These are phyloP conservation scores for Pseudochirops corinnae DNA, from an alignment of 2,797 vertebrate genomes.

Conservation along the genomic window DNA sequence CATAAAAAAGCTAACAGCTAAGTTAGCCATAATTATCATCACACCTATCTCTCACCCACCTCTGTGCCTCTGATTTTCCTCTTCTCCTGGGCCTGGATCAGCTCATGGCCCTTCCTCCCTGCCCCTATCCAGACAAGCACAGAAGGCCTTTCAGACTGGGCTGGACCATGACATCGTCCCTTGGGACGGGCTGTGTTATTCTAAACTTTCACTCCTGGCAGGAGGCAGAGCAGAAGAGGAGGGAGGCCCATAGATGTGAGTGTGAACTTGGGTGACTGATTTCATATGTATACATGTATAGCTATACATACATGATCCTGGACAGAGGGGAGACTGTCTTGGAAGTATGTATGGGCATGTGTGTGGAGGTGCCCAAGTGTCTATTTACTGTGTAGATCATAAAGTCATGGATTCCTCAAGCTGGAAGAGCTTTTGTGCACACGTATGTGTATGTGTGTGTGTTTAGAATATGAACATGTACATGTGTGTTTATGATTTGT, in stretches of 20 bases:
- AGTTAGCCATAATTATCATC: background rate
- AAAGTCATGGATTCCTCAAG: background rate
- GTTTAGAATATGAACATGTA: background rate
- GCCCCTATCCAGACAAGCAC: background rate
- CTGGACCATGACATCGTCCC: slow-evolving; percentile 48
- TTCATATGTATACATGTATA: background rate
- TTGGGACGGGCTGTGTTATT: slow-evolving; percentile 81
- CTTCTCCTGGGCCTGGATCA: background rate
- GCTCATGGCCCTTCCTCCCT: background rate
- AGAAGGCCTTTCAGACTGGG: slow-evolving; percentile 53
- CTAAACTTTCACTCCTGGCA: slow-evolving; percentile 83
- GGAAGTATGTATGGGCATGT: background rate
- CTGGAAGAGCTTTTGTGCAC: background rate
- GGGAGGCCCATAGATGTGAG: background rate
- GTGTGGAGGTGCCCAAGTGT: background rate
- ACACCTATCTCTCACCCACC: background rate
- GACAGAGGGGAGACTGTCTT: background rate
- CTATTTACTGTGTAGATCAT: background rate
- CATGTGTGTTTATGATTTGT: background rate
- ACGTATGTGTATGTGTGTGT: background rate
- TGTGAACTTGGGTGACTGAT: background rate
- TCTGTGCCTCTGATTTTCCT: background rate
- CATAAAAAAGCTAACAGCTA: background rate
- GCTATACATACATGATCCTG: background rate
- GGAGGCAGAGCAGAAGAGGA: slow-evolving; percentile 43